These are phyloP conservation scores for Macrosiphum euphorbiae DNA, from an alignment of 2,888 invertebrate species.

Conservation along the genomic window DNA sequence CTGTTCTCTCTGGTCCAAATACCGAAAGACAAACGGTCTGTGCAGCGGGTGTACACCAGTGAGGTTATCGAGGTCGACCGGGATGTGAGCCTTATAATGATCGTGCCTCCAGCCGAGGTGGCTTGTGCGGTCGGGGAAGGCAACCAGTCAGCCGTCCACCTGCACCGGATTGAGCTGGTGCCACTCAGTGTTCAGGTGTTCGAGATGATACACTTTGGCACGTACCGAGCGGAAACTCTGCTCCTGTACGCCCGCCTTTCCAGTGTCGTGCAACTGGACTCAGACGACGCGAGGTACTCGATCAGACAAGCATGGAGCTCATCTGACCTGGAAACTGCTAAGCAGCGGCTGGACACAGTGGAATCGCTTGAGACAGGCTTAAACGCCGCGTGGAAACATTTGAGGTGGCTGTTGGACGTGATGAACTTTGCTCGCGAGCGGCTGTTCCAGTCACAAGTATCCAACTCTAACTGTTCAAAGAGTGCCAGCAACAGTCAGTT, in stretches of 20 bases:
- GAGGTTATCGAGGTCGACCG: constrained; percentile 93
- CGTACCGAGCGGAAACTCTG: constrained; percentile 92
- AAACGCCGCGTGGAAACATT: constrained; percentile 92
- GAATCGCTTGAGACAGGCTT: constrained; percentile 88
- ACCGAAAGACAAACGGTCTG: constrained; percentile 53
- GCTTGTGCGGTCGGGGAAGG: constrained; percentile 87
- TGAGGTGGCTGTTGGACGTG: constrained; percentile 96
- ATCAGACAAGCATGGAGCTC: constrained; percentile 92
- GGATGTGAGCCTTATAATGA: constrained; percentile 91
- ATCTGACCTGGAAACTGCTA: constrained; percentile 86
- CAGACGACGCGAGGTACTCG: constrained; percentile 90
- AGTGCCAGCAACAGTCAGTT: constrained; percentile 58
- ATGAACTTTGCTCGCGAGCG: constrained; percentile 94
- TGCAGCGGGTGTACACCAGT: constrained; percentile 83
- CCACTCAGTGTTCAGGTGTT: constrained; percentile 94
- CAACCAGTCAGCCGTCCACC: constrained; percentile 85
- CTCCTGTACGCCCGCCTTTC: constrained; percentile 93
- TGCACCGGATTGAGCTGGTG: constrained; percentile 87
- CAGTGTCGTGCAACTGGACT: constrained; percentile 92
- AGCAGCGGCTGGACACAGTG: constrained; percentile 84
- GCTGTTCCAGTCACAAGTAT: constrained; percentile 69
- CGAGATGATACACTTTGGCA: constrained; percentile 94
- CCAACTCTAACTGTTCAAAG: constrained; percentile 63
- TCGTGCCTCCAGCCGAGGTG: constrained; percentile 92
- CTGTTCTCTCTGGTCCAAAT: constrained; percentile 50